Evolutionary conservation across 1,140 invertebrate genomes (phyloP), one percentile per base, ranked within the genome.

Genomic region (Mactra quadrangularis): DNA sequence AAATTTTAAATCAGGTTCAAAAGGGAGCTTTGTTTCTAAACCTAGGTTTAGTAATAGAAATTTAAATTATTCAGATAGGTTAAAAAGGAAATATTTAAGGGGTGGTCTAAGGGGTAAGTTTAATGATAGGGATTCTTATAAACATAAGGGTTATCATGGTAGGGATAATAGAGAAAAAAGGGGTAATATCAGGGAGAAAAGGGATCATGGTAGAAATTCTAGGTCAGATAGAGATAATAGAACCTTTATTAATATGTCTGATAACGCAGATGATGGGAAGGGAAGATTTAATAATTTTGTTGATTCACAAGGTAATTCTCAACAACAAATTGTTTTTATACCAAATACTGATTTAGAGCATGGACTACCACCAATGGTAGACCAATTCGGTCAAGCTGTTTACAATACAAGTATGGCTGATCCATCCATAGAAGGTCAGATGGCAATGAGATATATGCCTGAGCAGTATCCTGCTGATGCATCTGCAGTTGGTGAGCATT

Each of bases 61-160:
- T 55, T 55, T 19, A 9, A 11, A 6, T 55, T 35, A 45, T 55
- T 47, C 64, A 55, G 70, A 74, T 3, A 31, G 76, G n/a, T 47
- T 78, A 19, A 78, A 78, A 45, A 50, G 41, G 25, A 78, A 78
- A 55, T 78, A 78, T 41, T 68, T 78, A 13, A 68, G 62, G 33
- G 52, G 76, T 53, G 64, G 50, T 19, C 29, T 52, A 45, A 70
- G 41, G 29, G 66, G 66, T 38, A 27, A 2, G 0, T 13, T 35
- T 13, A 35, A 2, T 35, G 41, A 25, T 15, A 7, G 38, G 38
- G 38, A 41, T 41, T 41, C 15, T 41, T 41, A 6, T 41, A 15
- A 7, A 15, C 15, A 6, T 41, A 41, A 41, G 15, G 41, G 62
- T 47, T 6, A 64, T n/a, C 35, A 64, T 64, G 33, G 41, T 47